phyloP scores from a whole-genome alignment of 1,140 invertebrate genomes.

The Camponotus vicinus region DNA sequence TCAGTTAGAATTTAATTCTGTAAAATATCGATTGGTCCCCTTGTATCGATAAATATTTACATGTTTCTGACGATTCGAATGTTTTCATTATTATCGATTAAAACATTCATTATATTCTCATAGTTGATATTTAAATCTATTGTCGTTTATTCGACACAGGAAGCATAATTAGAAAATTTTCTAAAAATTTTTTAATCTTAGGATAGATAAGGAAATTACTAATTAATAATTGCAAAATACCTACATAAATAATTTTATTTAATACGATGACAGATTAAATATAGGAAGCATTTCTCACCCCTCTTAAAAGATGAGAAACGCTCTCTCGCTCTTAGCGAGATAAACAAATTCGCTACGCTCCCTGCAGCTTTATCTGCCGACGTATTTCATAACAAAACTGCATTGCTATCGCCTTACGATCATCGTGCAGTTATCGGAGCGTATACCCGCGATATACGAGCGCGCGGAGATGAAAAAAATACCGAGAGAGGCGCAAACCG shows the following conservation, averaged over 20 bases:
- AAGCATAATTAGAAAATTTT: neutral
- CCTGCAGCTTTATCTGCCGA: constrained; percentile 21
- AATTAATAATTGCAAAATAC: neutral
- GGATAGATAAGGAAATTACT: no score
- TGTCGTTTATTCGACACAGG: neutral
- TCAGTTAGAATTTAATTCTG: constrained; percentile 10
- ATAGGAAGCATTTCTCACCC: neutral
- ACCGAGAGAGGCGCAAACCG: constrained; percentile 7
- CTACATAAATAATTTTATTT: no score
- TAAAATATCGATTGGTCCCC: constrained; percentile 27
- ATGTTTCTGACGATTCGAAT: neutral
- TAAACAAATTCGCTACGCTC: neutral
- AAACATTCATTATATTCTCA: no score
- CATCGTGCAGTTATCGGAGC: constrained; percentile 18
- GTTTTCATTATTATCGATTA: neutral
- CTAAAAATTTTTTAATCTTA: neutral
- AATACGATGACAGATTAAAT: neutral
- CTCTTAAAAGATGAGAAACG: neutral
- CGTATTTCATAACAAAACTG: constrained; percentile 30
- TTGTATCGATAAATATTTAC: constrained; percentile 4
- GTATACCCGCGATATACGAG: neutral
- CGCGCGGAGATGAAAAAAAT: constrained; percentile 23
- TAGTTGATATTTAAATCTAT: neutral
- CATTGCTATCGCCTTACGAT: constrained; percentile 36
- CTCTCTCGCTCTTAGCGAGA: constrained; percentile 6